Conservation (phyloP, 2,113 vertebrate genomes). For the Pangasianodon gigas region DNA sequence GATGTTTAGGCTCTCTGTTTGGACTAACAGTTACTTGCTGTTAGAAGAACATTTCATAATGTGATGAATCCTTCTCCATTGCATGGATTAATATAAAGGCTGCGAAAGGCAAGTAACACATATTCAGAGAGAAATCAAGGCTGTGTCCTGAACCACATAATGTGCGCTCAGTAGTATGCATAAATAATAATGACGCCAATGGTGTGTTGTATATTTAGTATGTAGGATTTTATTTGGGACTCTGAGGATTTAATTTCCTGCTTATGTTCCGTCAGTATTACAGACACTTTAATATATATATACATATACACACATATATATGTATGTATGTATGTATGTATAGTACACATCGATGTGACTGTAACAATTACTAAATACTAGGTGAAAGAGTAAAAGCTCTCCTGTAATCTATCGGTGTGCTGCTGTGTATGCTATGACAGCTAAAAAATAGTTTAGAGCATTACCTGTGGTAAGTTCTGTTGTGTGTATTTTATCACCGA, state of each 20-base stretch:
- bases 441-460: not conserved
- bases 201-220: not conserved
- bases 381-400: not conserved
- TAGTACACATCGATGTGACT: too few species aligned
- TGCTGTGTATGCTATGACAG: not conserved
- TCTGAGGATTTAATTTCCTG: not conserved
- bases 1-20: not conserved
- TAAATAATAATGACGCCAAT: not conserved
- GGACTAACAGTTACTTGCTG: not conserved
- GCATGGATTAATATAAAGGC: not conserved
- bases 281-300: not conserved
- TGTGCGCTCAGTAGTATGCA: not conserved
- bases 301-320: not conserved
- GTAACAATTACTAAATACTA: not conserved
- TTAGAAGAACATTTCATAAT: not conserved
- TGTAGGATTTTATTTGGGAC: not conserved
- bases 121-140: not conserved
- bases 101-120: not conserved
- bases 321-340: too few species aligned
- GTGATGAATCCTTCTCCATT: not conserved
- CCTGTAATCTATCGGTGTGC: not conserved
- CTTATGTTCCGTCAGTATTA: not conserved
- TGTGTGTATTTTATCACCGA: not conserved
- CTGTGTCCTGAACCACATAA: not conserved
- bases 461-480: not conserved